phyloP scores from a whole-genome alignment of 2,113 vertebrate species.

The Trinectes maculatus region DNA sequence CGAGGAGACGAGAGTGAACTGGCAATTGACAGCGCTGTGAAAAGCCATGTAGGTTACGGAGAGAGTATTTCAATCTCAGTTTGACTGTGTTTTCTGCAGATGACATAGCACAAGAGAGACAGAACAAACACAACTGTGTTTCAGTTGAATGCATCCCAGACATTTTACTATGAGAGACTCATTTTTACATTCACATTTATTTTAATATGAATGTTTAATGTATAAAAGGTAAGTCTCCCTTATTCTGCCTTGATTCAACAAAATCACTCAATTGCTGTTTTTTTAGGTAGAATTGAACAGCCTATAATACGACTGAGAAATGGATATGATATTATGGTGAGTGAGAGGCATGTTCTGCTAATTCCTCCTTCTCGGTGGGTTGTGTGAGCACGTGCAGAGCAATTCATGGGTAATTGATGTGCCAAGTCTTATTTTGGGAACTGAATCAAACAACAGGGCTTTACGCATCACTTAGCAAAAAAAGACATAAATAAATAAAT shows the following conservation, averaged over 20 bases:
- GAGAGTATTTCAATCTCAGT: slow-evolving; percentile 11
- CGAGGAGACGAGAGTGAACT: slow-evolving; percentile 37
- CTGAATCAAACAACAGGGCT: slow-evolving; percentile 58
- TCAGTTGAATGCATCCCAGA: background rate
- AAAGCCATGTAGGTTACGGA: slow-evolving; percentile 46
- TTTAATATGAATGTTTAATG: no score
- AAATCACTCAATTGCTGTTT: background rate
- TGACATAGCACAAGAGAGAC: background rate
- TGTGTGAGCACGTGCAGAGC: slow-evolving; percentile 53
- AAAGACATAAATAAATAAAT: slow-evolving; percentile 20
- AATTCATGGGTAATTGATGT: slow-evolving; percentile 80
- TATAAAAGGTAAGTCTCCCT: no score
- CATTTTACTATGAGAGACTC: no score
- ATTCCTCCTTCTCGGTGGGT: slow-evolving; percentile 40
- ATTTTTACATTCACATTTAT: no score
- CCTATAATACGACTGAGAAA: background rate
- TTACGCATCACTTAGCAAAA: slow-evolving; percentile 67
- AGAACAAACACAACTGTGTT: slow-evolving; percentile 12
- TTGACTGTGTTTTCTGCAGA: background rate
- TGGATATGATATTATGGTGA: slow-evolving; percentile 7
- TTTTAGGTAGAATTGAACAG: slow-evolving; percentile 1
- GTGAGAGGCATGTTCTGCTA: slow-evolving; percentile 34
- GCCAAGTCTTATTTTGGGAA: slow-evolving; percentile 74
- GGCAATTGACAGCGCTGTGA: slow-evolving; percentile 48
- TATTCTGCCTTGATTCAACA: background rate